Evolutionary conservation across 2,888 invertebrate genomes (phyloP), one percentile per base, ranked within the genome.

Genomic region (Trisateles emortualis): DNA sequence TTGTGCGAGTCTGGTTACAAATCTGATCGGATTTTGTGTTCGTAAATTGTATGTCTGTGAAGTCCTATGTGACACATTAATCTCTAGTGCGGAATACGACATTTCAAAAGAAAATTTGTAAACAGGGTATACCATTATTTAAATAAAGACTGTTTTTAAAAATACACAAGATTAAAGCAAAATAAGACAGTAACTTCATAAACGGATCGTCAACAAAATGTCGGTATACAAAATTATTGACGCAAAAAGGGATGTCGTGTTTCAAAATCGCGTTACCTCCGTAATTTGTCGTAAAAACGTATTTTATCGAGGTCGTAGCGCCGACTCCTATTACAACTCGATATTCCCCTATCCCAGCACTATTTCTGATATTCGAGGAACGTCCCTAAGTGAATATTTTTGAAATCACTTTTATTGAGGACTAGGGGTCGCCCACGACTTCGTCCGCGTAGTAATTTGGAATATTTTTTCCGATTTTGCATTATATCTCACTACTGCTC

Each of bases 271-370:
- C 59, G 76, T 83, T 82, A 83, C 78, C 78, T 69, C 54, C 50
- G 73, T 80, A 83, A 82, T 81, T 82, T 74, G 76, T 75, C 83
- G 76, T 83, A 82, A 83, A 82, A 82, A 76, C 73, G 69, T 72
- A 67, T 75, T 83, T 83, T 80, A 81, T 43, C 68, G 76, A 64
- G 67, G 62, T 57, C 52, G 55, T 58, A 61, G 63, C 64, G 52
- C 62, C 59, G 52, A 49, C 56, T 71, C 65, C 70, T 57, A 67
- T 66, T 64, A 64, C 55, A 67, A 64, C 68, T 66, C 65, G 70
- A 76, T 68, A 52, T 61, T 52, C 38, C 44, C 24, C 41, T 54
- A 53, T 52, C 47, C 44, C 45, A 30, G 13, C 26, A 53, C 68
- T 64, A 55, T 68, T 52, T 22, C 13, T 45, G 29, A 52, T 45